These are phyloP conservation scores for Rhinoderma darwinii DNA, from an alignment of 2,113 vertebrate species.

Conservation along the genomic window DNA sequence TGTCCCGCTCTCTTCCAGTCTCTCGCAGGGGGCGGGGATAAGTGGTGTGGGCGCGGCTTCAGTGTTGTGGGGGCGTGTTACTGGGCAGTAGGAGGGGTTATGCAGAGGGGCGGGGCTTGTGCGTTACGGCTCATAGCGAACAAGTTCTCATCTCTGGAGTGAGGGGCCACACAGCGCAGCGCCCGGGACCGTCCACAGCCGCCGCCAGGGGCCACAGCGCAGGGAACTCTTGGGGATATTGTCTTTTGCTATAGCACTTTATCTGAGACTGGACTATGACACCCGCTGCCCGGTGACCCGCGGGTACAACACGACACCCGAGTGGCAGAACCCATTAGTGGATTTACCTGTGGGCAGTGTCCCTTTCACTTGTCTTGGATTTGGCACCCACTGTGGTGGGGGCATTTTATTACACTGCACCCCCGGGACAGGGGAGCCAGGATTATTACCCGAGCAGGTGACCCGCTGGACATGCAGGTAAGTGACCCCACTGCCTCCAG, in stretches of 20 bases:
- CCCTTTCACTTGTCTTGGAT: background rate
- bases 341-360: background rate
- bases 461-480: conserved; percentile 26
- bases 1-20: no score
- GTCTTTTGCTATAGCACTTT: no score
- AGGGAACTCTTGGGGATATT: no score
- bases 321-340: background rate
- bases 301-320: background rate
- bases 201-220: background rate
- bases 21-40: background rate
- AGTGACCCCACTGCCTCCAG: background rate
- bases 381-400: background rate
- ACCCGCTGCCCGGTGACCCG: background rate
- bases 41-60: background rate
- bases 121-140: conserved; percentile 8
- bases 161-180: conserved; percentile 30
- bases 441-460: background rate
- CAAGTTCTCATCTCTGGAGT: background rate
- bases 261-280: background rate
- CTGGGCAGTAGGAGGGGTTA: background rate
- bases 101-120: background rate
- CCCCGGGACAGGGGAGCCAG: background rate
- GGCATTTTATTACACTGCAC: background rate
- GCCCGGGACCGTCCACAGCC: no score
- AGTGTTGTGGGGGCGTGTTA: background rate